Evolutionary conservation across 2,888 invertebrate genomes (phyloP).

Genomic region (Notodonta dromedarius): DNA sequence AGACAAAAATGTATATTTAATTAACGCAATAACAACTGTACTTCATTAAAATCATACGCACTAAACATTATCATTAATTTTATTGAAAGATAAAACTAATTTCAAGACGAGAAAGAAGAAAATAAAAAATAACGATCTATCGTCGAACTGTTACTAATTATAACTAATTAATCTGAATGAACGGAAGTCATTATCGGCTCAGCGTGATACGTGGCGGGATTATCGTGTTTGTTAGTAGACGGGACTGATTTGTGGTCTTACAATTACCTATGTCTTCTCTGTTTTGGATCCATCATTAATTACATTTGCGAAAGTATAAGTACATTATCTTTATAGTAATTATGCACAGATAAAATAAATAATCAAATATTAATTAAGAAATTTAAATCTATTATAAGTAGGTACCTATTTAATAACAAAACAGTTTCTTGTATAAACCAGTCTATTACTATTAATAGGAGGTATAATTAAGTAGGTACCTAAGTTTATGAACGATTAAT

Average conservation of each 20-base stretch:
- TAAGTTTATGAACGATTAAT: too few species aligned
- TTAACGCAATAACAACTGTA: not conserved
- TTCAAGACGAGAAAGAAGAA: not conserved
- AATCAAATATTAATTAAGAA: too few species aligned
- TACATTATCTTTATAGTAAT: not conserved
- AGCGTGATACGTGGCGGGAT: constrained; percentile 2
- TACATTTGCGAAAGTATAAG: not conserved
- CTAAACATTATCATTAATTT: not conserved
- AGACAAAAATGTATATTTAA: not conserved
- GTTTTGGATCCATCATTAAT: not conserved
- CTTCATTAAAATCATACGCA: not conserved
- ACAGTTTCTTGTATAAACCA: too few species aligned
- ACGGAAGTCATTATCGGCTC: constrained; percentile 3
- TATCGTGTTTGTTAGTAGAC: not conserved
- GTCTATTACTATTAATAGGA: too few species aligned
- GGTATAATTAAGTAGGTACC: too few species aligned
- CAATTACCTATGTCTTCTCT: not conserved
- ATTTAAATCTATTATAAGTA: not conserved
- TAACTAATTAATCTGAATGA: constrained; percentile 3
- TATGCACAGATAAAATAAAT: too few species aligned
- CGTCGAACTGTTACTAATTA: not conserved
- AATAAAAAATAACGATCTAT: not conserved
- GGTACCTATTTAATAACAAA: not conserved
- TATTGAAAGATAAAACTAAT: constrained; percentile 2
- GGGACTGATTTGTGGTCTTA: not conserved